phyloP scores from a whole-genome alignment of 1,140 invertebrate species.

The Papilio glaucus region DNA sequence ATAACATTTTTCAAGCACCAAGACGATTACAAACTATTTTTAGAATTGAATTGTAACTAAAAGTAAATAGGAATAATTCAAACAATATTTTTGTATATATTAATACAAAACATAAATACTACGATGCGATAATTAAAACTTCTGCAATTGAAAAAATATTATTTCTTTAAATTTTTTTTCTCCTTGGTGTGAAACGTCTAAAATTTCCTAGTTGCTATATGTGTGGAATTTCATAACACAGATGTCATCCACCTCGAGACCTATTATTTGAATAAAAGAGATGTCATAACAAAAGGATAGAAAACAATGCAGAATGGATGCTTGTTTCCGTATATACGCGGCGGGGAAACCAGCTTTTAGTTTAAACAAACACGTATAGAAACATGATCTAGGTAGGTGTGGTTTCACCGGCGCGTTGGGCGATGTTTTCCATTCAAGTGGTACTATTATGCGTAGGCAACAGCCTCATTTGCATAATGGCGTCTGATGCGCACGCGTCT shows the following conservation, averaged over 20 bases:
- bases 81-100: too few relatives aligned
- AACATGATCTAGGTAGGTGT: constrained; percentile 28
- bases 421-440: constrained; percentile 27
- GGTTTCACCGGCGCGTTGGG: constrained; percentile 21
- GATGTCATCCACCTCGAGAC: constrained; percentile 4
- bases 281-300: constrained; percentile 21
- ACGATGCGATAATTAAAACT: too few relatives aligned
- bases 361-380: constrained; percentile 22
- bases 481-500: constrained; percentile 17
- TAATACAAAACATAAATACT: too few relatives aligned
- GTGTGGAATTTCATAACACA: not conserved
- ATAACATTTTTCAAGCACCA: too few relatives aligned
- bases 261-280: constrained; percentile 19
- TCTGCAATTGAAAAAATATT: too few relatives aligned
- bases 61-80: too few relatives aligned
- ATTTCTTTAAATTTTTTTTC: not conserved
- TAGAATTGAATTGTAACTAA: too few relatives aligned
- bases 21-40: too few relatives aligned
- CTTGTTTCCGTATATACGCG: not conserved
- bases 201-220: not conserved
- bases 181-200: not conserved
- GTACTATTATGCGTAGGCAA: constrained; percentile 12
- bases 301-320: constrained; percentile 15
- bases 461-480: constrained; percentile 18
- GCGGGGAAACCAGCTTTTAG: constrained; percentile 11